A percentile compares a stretch with the other conserved stretches of the same genome.
These are phyloP conservation scores for Hemichromis elongatus DNA, from an alignment of 2,113 vertebrate genomes.

Conservation along the genomic window DNA sequence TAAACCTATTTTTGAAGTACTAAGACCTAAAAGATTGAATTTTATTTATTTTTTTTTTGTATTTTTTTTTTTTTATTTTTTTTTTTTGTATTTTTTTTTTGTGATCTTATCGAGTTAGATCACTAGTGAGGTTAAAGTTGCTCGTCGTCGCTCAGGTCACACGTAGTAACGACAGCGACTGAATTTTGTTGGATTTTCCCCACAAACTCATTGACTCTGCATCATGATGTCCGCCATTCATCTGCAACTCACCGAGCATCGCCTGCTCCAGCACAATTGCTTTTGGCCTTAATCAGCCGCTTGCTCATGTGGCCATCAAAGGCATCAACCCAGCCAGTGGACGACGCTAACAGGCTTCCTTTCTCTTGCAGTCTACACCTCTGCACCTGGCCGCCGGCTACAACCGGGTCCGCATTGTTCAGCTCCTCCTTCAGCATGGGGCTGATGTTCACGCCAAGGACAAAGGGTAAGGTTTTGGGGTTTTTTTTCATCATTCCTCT, in stretches of 20 bases:
- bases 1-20: background rate
- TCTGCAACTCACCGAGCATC: conserved; percentile 57
- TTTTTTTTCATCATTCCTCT: background rate
- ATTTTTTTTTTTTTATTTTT: background rate
- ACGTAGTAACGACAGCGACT: background rate
- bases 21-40: background rate
- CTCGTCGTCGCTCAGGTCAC: conserved; percentile 3
- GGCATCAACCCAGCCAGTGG: background rate
- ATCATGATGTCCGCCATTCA: conserved; percentile 34
- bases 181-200: background rate
- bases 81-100: background rate
- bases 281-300: conserved; percentile 62
- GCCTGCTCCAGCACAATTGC: conserved; percentile 45
- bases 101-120: background rate
- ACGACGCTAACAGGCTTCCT: conserved; percentile 5
- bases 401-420: conserved; percentile 95
- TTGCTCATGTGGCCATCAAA: conserved; percentile 40
- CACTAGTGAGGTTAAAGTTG: background rate
- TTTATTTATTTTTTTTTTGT: no score
- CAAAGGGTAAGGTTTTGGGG: conserved; percentile 85
- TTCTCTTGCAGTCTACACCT: conserved; percentile 86
- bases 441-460: conserved; percentile 98
- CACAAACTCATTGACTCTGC: conserved; percentile 39
- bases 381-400: conserved; percentile 96
- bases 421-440: conserved; percentile 95